Evolutionary conservation across 2,888 invertebrate genomes (phyloP).

Genomic region (Poecilobothrus nobilitatus): DNA sequence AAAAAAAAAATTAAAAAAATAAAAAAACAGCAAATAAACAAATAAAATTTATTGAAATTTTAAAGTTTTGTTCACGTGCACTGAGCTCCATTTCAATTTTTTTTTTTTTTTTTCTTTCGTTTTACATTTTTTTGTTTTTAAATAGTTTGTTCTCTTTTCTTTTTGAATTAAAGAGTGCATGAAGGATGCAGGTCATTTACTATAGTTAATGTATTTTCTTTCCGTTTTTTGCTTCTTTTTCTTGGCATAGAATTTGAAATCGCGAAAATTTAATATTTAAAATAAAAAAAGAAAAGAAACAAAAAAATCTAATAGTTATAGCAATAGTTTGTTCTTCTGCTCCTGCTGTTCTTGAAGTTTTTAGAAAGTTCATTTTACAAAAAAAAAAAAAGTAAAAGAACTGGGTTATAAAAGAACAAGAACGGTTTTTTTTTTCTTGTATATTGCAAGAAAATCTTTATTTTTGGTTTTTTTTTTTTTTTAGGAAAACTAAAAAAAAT

Average conservation of each 20-base stretch:
- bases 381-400: too few relatives aligned
- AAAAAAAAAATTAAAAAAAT: not conserved
- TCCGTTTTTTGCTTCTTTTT: not conserved
- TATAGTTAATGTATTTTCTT: not conserved
- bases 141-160: not conserved
- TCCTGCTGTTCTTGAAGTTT: too few relatives aligned
- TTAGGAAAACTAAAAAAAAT: too few relatives aligned
- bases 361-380: too few relatives aligned
- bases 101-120: too few relatives aligned
- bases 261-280: not conserved
- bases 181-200: not conserved
- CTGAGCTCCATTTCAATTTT: too few relatives aligned
- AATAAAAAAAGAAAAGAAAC: not conserved
- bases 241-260: not conserved
- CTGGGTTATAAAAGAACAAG: too few relatives aligned
- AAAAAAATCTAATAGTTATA: too few relatives aligned
- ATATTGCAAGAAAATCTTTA: too few relatives aligned
- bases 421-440: too few relatives aligned
- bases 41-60: not conserved
- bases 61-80: constrained; percentile 10
- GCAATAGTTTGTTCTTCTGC: too few relatives aligned
- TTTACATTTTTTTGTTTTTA: constrained; percentile 13
- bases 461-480: too few relatives aligned
- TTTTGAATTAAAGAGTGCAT: constrained; percentile 16
- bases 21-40: not conserved